Evolutionary conservation across 2,113 vertebrate genomes (phyloP).

Genomic region (Charina bottae): DNA sequence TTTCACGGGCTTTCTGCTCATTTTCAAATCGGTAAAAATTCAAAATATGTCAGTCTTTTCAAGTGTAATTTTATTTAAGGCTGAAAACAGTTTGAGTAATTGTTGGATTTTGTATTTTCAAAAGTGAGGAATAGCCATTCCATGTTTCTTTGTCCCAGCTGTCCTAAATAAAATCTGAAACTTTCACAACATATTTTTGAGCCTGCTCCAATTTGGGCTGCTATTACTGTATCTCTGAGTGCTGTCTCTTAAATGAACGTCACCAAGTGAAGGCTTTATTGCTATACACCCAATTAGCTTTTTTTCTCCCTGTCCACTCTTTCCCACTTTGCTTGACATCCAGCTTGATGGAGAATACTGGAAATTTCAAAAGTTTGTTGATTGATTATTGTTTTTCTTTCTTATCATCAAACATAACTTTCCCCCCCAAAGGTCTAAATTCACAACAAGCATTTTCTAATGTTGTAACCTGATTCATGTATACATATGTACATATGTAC

Average conservation of each 20-base stretch:
- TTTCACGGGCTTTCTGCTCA: background rate
- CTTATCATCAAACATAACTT: background rate
- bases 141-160: background rate
- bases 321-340: background rate
- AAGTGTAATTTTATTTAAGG: background rate
- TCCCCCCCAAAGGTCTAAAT: background rate
- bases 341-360: background rate
- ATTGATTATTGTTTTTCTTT: background rate
- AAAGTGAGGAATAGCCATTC: background rate
- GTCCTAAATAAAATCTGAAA: background rate
- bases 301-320: background rate
- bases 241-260: background rate
- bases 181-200: background rate
- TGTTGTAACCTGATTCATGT: constrained; percentile 21
- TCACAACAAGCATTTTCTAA: constrained; percentile 10
- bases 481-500: background rate
- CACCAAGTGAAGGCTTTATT: background rate
- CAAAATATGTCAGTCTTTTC: background rate
- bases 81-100: background rate
- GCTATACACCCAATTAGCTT: background rate
- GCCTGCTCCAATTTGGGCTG: background rate
- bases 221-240: background rate
- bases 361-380: background rate
- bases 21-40: constrained; percentile 10
- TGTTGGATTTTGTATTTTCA: background rate